phyloP scores from a whole-genome alignment of 2,797 vertebrate genomes.

The Triplophysa yarkandensis region DNA sequence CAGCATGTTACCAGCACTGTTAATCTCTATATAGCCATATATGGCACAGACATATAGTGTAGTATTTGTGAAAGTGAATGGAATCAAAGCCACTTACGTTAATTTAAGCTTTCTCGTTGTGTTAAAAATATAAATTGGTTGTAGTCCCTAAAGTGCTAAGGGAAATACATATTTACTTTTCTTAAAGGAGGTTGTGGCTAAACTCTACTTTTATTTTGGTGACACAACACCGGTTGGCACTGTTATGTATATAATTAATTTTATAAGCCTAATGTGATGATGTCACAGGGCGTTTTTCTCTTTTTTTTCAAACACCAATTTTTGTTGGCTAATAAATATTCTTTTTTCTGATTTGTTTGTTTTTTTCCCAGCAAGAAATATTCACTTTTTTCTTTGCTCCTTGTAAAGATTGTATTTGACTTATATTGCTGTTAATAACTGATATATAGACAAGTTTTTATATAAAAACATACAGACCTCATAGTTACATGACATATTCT shows the following conservation, averaged over 20 bases:
- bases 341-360: neutral
- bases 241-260: constrained; percentile 22
- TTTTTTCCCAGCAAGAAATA: neutral
- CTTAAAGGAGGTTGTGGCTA: constrained; percentile 20
- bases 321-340: constrained; percentile 8
- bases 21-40: neutral
- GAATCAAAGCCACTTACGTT: constrained; percentile 14
- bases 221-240: constrained; percentile 34
- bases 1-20: neutral
- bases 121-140: constrained; percentile 10
- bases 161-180: constrained; percentile 31
- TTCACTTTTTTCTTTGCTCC: too few species aligned
- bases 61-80: neutral
- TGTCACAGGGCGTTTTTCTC: neutral
- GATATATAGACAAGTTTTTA: too few species aligned
- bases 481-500: too few species aligned
- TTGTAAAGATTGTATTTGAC: too few species aligned
- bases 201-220: constrained; percentile 37
- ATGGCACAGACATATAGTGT: neutral
- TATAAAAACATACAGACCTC: too few species aligned
- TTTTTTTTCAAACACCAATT: neutral
- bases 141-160: constrained; percentile 14
- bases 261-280: neutral
- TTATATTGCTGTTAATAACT: too few species aligned
- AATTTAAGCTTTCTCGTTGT: constrained; percentile 6